These are phyloP conservation scores for Ferdinandea cuprea DNA, from an alignment of 2,888 invertebrate species.

Conservation along the genomic window DNA sequence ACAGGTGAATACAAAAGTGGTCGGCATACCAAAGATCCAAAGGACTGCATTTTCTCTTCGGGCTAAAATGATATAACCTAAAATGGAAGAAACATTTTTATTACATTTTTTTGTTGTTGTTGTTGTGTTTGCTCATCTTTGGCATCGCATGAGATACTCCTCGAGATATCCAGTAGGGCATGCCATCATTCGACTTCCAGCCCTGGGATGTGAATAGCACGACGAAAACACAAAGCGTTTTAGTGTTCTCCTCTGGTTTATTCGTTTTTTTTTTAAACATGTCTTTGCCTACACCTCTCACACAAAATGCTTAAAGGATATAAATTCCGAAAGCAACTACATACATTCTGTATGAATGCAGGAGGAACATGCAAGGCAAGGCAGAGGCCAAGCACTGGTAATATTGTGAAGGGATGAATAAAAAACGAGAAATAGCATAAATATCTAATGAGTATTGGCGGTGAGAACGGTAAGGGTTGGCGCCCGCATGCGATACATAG, in stretches of 20 bases:
- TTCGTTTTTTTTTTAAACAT: background rate
- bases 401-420: slow-evolving; percentile 46
- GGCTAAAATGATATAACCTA: slow-evolving; percentile 12
- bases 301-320: slow-evolving; percentile 39
- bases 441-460: slow-evolving; percentile 69
- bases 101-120: slow-evolving; percentile 12
- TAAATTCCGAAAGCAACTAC: slow-evolving; percentile 38
- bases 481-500: slow-evolving; percentile 22
- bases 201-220: slow-evolving; percentile 43
- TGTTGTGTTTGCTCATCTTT: slow-evolving; percentile 25
- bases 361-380: too few species aligned
- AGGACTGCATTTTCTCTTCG: slow-evolving; percentile 21
- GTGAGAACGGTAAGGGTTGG: slow-evolving; percentile 32
- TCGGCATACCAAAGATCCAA: slow-evolving; percentile 15
- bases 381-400: background rate
- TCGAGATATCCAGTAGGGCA: slow-evolving; percentile 33
- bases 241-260: slow-evolving; percentile 55
- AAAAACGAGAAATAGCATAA: slow-evolving; percentile 67
- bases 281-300: slow-evolving; percentile 10
- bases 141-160: slow-evolving; percentile 40
- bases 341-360: too few species aligned
- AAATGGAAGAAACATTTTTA: slow-evolving; percentile 8
- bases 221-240: slow-evolving; percentile 44
- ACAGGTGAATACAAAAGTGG: background rate
- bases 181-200: slow-evolving; percentile 29